A percentile compares a stretch with the other conserved stretches of the same genome.
phyloP scores from a whole-genome alignment of 1,140 invertebrate genomes.

The Drosophila pandora region DNA sequence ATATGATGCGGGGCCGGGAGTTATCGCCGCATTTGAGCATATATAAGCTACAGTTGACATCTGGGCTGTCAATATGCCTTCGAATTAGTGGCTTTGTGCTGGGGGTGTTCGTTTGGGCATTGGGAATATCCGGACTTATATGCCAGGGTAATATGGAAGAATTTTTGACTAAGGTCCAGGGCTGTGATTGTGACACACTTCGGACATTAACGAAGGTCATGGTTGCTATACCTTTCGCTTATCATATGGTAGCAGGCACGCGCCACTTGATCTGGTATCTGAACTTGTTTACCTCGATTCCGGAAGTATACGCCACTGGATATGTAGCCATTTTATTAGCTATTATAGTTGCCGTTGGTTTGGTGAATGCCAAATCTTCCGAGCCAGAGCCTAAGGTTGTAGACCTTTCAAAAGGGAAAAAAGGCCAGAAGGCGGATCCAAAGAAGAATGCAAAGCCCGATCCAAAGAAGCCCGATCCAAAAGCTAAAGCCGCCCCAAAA shows the following conservation, averaged over 20 bases:
- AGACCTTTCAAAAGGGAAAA: constrained; percentile 14
- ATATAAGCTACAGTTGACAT: constrained; percentile 90
- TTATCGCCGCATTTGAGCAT: constrained; percentile 94
- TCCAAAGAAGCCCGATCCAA: background rate
- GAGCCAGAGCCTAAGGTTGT: constrained; percentile 19
- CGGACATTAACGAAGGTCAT: constrained; percentile 84
- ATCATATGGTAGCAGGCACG: constrained; percentile 88
- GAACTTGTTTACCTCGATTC: constrained; percentile 87
- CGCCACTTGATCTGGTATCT: constrained; percentile 89
- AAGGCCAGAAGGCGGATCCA: background rate
- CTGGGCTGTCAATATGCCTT: constrained; percentile 91
- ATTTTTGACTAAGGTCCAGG: constrained; percentile 84
- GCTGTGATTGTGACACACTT: constrained; percentile 83
- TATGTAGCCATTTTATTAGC: constrained; percentile 84
- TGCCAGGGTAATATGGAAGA: constrained; percentile 84
- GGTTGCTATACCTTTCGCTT: constrained; percentile 87
- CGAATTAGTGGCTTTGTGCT: constrained; percentile 89
- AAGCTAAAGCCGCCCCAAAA: background rate
- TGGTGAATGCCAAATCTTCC: constrained; percentile 4
- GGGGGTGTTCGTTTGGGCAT: constrained; percentile 83
- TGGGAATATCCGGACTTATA: constrained; percentile 84
- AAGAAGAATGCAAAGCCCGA: background rate
- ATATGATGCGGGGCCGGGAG: constrained; percentile 88
- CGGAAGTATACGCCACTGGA: constrained; percentile 88
- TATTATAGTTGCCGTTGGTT: background rate